Percentiles rank a stretch among this genome's conserved stretches.
These are phyloP conservation scores for Macrophya alboannulata DNA, from an alignment of 2,888 invertebrate species.

Conservation along the genomic window DNA sequence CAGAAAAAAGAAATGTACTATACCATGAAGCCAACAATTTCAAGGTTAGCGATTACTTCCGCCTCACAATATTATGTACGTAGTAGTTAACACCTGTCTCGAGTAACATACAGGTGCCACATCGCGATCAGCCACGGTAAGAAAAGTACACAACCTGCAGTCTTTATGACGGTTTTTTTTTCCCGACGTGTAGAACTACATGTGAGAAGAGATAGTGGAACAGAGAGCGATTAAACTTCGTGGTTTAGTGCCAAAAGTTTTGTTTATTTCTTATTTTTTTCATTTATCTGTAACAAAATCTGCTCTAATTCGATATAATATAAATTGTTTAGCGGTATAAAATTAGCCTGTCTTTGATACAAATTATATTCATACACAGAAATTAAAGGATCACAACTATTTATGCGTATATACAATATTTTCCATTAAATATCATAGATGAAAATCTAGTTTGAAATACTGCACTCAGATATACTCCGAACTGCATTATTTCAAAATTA, in stretches of 20 bases:
- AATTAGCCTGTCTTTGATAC: background rate
- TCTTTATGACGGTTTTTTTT: background rate
- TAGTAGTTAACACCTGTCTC: slow-evolving; percentile 38
- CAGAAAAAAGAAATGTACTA: background rate
- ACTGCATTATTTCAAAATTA: no score
- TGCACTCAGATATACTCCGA: no score
- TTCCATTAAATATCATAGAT: no score
- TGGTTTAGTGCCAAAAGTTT: background rate
- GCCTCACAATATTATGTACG: slow-evolving; percentile 14
- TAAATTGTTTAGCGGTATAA: no score
- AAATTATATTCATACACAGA: no score
- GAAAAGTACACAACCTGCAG: background rate
- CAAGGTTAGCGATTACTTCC: slow-evolving; percentile 43
- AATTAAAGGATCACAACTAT: no score
- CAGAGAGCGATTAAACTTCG: background rate
- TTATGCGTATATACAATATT: no score
- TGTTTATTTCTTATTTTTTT: background rate
- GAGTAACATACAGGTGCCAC: slow-evolving; percentile 26
- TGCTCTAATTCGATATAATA: background rate
- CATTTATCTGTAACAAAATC: background rate
- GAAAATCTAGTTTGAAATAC: no score
- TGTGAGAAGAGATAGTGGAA: background rate
- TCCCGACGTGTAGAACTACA: background rate
- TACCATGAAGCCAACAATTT: background rate
- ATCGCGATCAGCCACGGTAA: background rate